Percentiles rank a stretch among this genome's conserved stretches.
Evolutionary conservation across 2,113 vertebrate genomes (phyloP).

Genomic region (Ondatra zibethicus): DNA sequence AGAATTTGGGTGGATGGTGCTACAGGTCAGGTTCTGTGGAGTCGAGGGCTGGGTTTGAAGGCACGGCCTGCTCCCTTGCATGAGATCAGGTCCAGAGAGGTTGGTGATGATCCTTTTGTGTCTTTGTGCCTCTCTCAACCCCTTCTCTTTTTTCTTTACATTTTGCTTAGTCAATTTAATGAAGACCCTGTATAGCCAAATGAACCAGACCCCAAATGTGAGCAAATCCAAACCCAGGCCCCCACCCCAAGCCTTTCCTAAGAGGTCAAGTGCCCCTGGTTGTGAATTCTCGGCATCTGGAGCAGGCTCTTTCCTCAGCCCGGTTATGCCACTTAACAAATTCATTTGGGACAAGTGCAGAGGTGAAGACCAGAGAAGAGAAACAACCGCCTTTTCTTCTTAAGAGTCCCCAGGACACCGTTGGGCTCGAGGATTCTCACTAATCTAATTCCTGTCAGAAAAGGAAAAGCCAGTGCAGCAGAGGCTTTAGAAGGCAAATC

Average conservation of each 20-base stretch:
- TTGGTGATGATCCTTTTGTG: background rate
- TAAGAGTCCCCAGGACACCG: constrained; percentile 19
- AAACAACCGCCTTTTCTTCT: constrained; percentile 61
- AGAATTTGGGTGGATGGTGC: background rate
- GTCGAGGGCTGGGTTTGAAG: too few species aligned
- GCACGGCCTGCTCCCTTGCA: background rate
- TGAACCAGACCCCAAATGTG: background rate
- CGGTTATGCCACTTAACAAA: background rate
- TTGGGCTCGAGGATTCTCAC: constrained; percentile 64
- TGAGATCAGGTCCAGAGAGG: background rate
- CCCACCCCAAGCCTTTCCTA: background rate
- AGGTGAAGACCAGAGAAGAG: constrained; percentile 51
- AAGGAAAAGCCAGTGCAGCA: constrained; percentile 49
- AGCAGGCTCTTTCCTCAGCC: background rate
- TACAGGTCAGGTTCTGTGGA: rapidly evolving
- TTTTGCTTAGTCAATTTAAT: constrained; percentile 29
- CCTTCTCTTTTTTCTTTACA: background rate
- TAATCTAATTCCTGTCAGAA: constrained; percentile 61
- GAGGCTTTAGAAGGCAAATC: constrained; percentile 80
- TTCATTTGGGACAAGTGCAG: constrained; percentile 54
- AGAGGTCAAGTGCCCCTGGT: background rate
- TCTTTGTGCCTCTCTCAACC: background rate
- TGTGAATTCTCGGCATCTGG: background rate
- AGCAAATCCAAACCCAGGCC: background rate
- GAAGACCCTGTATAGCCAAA: background rate